phyloP scores from a whole-genome alignment of 2,888 invertebrate genomes.

The Alentia gelatinosa region DNA sequence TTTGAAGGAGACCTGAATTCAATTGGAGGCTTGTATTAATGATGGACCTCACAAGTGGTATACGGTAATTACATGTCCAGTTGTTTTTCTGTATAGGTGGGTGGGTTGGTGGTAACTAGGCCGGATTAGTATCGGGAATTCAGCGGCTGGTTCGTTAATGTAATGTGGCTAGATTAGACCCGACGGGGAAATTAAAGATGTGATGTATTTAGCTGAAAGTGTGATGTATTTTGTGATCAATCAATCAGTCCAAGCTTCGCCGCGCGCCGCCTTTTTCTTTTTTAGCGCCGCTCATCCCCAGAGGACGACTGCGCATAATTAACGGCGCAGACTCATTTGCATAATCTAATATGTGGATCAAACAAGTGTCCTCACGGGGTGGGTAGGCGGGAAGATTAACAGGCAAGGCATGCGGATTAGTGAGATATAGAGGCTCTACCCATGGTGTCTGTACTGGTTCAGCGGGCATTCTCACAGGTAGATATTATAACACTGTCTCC shows the following conservation, averaged over 20 bases:
- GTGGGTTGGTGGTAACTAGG: neutral
- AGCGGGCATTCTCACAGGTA: neutral
- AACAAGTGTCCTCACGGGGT: neutral
- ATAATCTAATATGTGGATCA: neutral
- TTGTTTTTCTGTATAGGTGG: too few relatives aligned
- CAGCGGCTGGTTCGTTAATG: neutral
- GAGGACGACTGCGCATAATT: neutral
- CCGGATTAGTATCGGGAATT: neutral
- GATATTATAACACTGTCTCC: too few relatives aligned
- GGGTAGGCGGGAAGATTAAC: neutral
- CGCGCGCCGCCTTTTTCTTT: neutral
- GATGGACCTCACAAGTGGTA: neutral
- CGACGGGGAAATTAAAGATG: neutral
- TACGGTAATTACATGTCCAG: neutral
- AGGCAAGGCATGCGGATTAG: neutral
- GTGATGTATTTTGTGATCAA: neutral
- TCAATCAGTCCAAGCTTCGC: neutral
- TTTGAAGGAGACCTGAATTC: too few relatives aligned
- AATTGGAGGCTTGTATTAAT: neutral
- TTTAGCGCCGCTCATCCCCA: neutral
- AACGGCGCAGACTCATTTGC: neutral
- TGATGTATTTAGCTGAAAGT: neutral
- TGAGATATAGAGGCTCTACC: too few relatives aligned
- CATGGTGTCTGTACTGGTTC: too few relatives aligned
- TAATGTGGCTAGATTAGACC: neutral